These are phyloP conservation scores for Cheilosia vulpina DNA, from an alignment of 2,888 invertebrate genomes.

Conservation along the genomic window DNA sequence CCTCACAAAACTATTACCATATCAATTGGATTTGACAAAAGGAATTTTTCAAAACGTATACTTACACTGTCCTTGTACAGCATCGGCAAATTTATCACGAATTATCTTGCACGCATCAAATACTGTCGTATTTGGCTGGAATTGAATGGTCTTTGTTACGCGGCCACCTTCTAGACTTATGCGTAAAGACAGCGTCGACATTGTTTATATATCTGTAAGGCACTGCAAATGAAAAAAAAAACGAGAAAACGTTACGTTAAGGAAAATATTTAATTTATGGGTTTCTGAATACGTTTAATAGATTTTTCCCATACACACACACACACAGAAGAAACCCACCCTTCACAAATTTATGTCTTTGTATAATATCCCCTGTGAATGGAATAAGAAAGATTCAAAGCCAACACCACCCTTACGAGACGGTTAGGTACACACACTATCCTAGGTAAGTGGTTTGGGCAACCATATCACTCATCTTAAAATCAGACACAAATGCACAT, in stretches of 20 bases:
- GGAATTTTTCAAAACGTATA: constrained; percentile 76
- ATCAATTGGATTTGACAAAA: constrained; percentile 15
- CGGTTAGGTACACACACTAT: constrained; percentile 57
- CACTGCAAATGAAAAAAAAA: constrained; percentile 77
- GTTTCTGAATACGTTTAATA: constrained; percentile 8
- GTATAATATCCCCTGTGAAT: constrained; percentile 56
- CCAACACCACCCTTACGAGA: constrained; percentile 57
- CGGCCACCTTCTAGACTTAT: constrained; percentile 94
- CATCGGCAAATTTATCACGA: constrained; percentile 96
- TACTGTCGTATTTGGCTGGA: constrained; percentile 96
- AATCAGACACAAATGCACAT: constrained; percentile 73
- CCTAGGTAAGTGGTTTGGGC: constrained; percentile 59
- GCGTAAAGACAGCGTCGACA: constrained; percentile 89
- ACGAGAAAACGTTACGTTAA: constrained; percentile 30
- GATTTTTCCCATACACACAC: constrained; percentile 17
- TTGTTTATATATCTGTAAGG: constrained; percentile 79
- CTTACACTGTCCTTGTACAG: constrained; percentile 95
- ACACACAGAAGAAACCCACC: constrained; percentile 60
- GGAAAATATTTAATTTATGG: background rate
- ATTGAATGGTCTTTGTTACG: constrained; percentile 98
- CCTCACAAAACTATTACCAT: background rate
- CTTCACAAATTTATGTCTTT: constrained; percentile 23
- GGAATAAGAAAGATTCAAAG: constrained; percentile 56
- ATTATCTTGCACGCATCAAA: constrained; percentile 98
- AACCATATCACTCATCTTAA: constrained; percentile 71